Evolutionary conservation across 2,797 vertebrate species (phyloP).

Genomic region (Lagocephalus sceleratus): DNA sequence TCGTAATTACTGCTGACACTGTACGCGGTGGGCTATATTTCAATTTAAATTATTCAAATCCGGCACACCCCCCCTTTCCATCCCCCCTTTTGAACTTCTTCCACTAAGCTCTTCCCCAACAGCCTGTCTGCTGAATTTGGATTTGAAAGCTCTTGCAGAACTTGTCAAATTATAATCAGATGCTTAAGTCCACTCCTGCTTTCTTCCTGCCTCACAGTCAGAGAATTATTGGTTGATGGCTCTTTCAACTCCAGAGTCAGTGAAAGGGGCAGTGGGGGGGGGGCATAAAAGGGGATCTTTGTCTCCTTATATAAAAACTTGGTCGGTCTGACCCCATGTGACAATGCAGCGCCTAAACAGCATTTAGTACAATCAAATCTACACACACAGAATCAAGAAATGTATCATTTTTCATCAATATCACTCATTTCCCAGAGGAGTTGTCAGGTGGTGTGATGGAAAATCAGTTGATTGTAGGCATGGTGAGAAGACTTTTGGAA

Average conservation of each 20-base stretch:
- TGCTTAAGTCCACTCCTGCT: constrained; percentile 19
- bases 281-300: too few relatives aligned
- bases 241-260: constrained; percentile 47
- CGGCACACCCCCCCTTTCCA: neutral
- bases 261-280: too few relatives aligned
- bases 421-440: too few relatives aligned
- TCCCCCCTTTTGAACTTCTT: constrained; percentile 25
- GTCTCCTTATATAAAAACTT: too few relatives aligned
- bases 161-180: constrained; percentile 41
- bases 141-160: constrained; percentile 46
- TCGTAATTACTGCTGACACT: constrained; percentile 38
- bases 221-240: constrained; percentile 49
- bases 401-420: too few relatives aligned
- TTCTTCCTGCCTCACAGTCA: constrained; percentile 7
- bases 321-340: too few relatives aligned
- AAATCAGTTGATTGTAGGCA: too few relatives aligned
- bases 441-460: too few relatives aligned
- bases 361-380: too few relatives aligned
- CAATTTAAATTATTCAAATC: constrained; percentile 53
- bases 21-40: constrained; percentile 27
- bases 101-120: constrained; percentile 25
- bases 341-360: too few relatives aligned
- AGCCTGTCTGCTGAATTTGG: constrained; percentile 37
- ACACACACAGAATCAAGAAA: too few relatives aligned
- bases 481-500: too few relatives aligned